phyloP scores from a whole-genome alignment of 2,113 vertebrate species.

The Gambusia holbrooki region DNA sequence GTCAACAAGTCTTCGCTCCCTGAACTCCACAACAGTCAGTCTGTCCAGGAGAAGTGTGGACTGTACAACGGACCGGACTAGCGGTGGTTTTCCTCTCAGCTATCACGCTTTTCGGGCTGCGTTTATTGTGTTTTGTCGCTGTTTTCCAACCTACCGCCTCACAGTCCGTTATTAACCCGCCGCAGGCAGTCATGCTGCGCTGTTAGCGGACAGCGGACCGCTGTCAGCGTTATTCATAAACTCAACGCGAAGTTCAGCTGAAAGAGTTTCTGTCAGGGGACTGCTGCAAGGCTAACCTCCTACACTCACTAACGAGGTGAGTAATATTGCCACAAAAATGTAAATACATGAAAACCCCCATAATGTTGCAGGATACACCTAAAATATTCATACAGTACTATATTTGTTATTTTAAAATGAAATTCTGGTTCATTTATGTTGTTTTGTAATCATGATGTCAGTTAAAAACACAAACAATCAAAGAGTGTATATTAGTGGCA shows the following conservation, averaged over 20 bases:
- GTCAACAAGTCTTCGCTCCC: constrained; percentile 44
- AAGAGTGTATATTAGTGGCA: not conserved
- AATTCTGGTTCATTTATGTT: no score
- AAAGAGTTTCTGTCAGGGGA: constrained; percentile 45
- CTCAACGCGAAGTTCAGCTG: constrained; percentile 52
- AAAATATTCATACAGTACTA: not conserved
- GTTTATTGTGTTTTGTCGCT: constrained; percentile 3
- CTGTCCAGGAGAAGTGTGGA: constrained; percentile 34
- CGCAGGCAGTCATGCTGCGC: constrained; percentile 2
- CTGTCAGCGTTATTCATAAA: constrained; percentile 71
- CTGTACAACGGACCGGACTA: constrained; percentile 2
- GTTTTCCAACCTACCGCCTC: not conserved
- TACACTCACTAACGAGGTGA: constrained; percentile 59
- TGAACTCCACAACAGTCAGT: constrained; percentile 50
- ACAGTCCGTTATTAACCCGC: not conserved
- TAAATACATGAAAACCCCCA: not conserved
- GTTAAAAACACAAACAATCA: no score
- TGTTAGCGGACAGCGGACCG: constrained; percentile 44
- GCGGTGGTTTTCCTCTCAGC: not conserved
- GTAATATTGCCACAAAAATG: not conserved
- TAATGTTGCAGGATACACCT: not conserved
- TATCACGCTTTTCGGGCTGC: not conserved
- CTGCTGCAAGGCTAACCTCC: constrained; percentile 51
- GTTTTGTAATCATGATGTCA: no score
- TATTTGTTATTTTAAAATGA: not conserved